A percentile compares a stretch with the other conserved stretches of the same genome.
These are phyloP conservation scores for Zingel zingel DNA, from an alignment of 2,113 vertebrate genomes.

Conservation along the genomic window DNA sequence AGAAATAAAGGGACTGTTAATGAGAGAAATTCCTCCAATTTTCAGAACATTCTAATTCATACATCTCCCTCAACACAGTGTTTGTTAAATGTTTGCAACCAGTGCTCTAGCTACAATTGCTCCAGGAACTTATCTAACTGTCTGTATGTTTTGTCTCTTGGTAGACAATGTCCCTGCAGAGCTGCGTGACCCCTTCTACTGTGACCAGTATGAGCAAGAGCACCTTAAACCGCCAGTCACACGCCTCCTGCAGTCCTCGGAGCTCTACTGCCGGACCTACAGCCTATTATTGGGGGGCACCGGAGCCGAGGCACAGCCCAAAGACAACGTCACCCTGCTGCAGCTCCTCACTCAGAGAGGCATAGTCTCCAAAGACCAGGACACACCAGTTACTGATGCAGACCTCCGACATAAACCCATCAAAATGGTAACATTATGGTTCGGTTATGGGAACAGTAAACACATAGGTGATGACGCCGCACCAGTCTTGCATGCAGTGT, in stretches of 20 bases:
- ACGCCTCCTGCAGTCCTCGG: conserved; percentile 89
- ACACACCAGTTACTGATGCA: conserved; percentile 83
- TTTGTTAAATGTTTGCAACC: neutral
- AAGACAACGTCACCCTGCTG: conserved; percentile 85
- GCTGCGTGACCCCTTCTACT: conserved; percentile 93
- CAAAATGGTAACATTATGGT: conserved; percentile 86
- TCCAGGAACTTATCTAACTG: conserved; percentile 15
- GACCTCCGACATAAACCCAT: conserved; percentile 91
- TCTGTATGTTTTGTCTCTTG: conserved; percentile 45
- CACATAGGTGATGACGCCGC: neutral
- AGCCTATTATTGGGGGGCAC: conserved; percentile 79
- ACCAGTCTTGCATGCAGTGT: neutral
- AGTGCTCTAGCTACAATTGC: neutral
- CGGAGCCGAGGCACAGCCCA: conserved; percentile 74
- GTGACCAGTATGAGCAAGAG: conserved; percentile 95
- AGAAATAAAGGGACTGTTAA: neutral
- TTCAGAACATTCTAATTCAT: neutral
- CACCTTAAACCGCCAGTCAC: conserved; percentile 94
- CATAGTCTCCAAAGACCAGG: conserved; percentile 82
- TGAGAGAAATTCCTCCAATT: neutral
- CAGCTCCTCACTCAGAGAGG: conserved; percentile 85
- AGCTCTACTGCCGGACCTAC: conserved; percentile 92
- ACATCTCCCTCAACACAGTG: neutral
- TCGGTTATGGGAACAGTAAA: neutral
- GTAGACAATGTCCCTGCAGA: conserved; percentile 91